Percentiles rank a stretch among this genome's conserved stretches.
These are phyloP conservation scores for Stegodyphus dumicola DNA, from an alignment of 1,140 invertebrate genomes.

Conservation along the genomic window DNA sequence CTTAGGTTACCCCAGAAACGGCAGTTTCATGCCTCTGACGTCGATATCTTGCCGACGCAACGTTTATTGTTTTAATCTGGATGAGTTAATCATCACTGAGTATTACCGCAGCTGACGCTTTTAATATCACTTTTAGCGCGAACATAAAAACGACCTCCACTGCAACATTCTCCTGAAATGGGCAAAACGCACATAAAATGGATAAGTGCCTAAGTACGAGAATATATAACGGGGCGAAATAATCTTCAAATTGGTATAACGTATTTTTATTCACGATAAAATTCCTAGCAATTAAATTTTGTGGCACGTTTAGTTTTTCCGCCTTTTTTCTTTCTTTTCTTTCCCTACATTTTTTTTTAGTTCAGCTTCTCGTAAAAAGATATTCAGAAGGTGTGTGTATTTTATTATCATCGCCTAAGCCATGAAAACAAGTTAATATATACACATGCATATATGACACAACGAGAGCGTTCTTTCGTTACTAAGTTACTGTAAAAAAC, in stretches of 20 bases:
- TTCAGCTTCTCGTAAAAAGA: not conserved
- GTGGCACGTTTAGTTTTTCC: slow-evolving; percentile 27
- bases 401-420: slow-evolving; percentile 12
- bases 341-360: not conserved
- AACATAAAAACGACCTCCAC: slow-evolving; percentile 29
- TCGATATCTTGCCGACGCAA: not conserved
- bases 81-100: slow-evolving; percentile 45
- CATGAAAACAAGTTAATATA: slow-evolving; percentile 36
- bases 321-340: too few species aligned
- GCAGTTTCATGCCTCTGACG: too few species aligned
- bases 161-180: not conserved
- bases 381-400: not conserved
- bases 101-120: slow-evolving; percentile 27
- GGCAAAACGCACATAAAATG: slow-evolving; percentile 8
- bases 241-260: slow-evolving; percentile 50
- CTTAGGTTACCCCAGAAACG: too few species aligned
- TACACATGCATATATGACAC: slow-evolving; percentile 12
- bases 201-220: slow-evolving; percentile 18
- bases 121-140: slow-evolving; percentile 46
- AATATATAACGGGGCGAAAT: slow-evolving; percentile 28
- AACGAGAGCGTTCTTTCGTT: slow-evolving; percentile 24
- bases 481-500: slow-evolving; percentile 19
- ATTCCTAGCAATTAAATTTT: slow-evolving; percentile 55
- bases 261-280: slow-evolving; percentile 47
- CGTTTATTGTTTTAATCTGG: slow-evolving; percentile 36